Evolutionary conservation across 2,888 invertebrate species (phyloP).

Genomic region (Strigamia maritima): DNA sequence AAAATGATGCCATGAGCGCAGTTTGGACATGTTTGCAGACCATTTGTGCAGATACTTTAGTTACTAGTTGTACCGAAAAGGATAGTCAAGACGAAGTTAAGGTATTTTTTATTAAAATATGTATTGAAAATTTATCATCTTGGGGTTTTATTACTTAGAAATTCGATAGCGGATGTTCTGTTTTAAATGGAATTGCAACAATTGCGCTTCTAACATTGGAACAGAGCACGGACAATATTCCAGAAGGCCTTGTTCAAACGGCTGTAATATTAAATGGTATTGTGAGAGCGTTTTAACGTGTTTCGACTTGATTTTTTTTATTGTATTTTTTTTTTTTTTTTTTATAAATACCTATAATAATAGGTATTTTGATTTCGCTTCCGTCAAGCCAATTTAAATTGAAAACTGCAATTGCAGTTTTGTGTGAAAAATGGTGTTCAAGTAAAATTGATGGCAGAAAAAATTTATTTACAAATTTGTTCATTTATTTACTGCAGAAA

Average conservation of each 20-base stretch:
- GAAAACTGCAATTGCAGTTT: constrained; percentile 14
- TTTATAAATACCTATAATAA: too few relatives aligned
- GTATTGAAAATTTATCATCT: too few relatives aligned
- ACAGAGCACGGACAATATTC: background rate
- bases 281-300: background rate
- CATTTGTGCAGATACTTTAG: background rate
- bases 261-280: constrained; percentile 18
- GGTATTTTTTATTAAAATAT: background rate
- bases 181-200: background rate
- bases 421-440: constrained; percentile 27
- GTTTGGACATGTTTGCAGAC: background rate
- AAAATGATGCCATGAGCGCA: background rate
- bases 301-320: background rate
- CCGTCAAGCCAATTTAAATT: background rate
- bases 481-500: background rate
- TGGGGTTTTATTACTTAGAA: background rate
- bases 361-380: background rate
- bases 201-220: background rate
- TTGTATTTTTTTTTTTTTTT: constrained; percentile 1
- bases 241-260: background rate
- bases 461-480: background rate
- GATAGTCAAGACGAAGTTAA: background rate
- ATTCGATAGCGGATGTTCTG: background rate
- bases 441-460: background rate
- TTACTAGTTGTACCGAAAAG: background rate